Base-by-base conservation (phyloP, 2,113 vertebrate genomes). In the Myiagra hebetior region DNA sequence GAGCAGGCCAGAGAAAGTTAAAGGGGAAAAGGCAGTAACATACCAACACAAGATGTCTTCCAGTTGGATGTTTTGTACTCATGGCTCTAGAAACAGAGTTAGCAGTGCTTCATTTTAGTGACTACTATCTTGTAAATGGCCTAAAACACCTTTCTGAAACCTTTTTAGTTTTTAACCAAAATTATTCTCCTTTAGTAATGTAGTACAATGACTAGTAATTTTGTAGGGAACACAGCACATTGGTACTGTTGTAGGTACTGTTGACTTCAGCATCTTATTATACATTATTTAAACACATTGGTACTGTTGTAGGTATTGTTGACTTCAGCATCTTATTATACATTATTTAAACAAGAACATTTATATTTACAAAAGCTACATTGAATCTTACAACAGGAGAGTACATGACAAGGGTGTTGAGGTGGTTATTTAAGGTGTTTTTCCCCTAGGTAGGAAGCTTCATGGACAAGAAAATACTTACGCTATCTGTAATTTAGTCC, bases 381-480 rank as follows among this genome's bases (percentile, higher is more conserved):
- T 1, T 65, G 23, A 75, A 33, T 90, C 47, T 92, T 10, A 41
- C 41, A 14, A 46, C 10, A 23, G 28, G 10, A 59, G 3, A 35
- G 9, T 77, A 84, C 11, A 53, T 28, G 19, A n/a, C 22, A 78
- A 63, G 37, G 23, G 9, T 89, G 24, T 37, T 56, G 47, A 87
- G 50, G 60, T 53, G n/a, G 33, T 86, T 94, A 80, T 93, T 96
- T 85, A 96, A 74, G 57, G 76, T 82, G 39, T 49, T 84, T 81
- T 94, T 77, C 10, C 46, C 30, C 53, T 49, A n/a, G 53, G 47
- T 57, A 79, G 70, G 60, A 89, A 87, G 72, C 37, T 95, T 69
- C 26, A 87, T 42, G 49, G 67, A 47, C 72, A 92, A 93, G 50
- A 91, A 87, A 89, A 46, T 63, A 24, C 16, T 80, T 33, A 30